Evolutionary conservation across 2,113 vertebrate species (phyloP), one percentile per base, ranked within the genome.

Genomic region (Sphaerodactylus townsendi): DNA sequence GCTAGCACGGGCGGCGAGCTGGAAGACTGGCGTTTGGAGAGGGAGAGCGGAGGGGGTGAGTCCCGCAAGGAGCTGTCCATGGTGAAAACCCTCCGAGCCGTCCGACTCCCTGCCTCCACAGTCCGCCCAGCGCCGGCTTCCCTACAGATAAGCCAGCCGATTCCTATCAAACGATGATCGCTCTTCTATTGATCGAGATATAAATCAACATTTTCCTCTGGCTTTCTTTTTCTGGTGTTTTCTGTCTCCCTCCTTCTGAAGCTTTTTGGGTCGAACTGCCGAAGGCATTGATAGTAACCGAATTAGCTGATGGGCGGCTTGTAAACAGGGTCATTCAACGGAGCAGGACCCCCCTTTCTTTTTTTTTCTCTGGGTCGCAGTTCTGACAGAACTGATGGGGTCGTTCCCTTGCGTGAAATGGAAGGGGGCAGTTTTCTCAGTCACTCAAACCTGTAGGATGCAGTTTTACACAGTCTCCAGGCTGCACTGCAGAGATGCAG

Each of bases 1-100:
- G 83, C 89, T 73, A 77, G 84, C 68, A 81, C 59, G 59, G 83
- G 37, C 82, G 56, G 64, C 35, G 70, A 53, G 80, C 79, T 85
- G 30, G 39, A 64, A 70, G 71, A 73, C 41, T 66, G 69, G 39
- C 46, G 68, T 72, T 72, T 28, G 4, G 4, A 4, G 44, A 17
- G 9, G 21, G 1, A 35, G 21, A 53, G 35, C 65, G 41, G 70
- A 6, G 30, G 86, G 68, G 69, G 84, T 81, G 64, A 85, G 68
- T 41, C 28, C 48, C 25, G 28, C 21, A 11, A 70, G 86, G 74
- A 84, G 89, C 88, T 85, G 78, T 91, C 87, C 41, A 37, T 25
- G 68, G 85, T 82, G 10, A 14, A n/a, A 33, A 15, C 17, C 35
- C 37, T 33, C 23, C 46, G 2, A 28, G 13, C 37, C 53, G 17